A percentile compares a stretch with the other conserved stretches of the same genome.
phyloP scores from a whole-genome alignment of 2,888 invertebrate species.

The Pyralis farinalis region DNA sequence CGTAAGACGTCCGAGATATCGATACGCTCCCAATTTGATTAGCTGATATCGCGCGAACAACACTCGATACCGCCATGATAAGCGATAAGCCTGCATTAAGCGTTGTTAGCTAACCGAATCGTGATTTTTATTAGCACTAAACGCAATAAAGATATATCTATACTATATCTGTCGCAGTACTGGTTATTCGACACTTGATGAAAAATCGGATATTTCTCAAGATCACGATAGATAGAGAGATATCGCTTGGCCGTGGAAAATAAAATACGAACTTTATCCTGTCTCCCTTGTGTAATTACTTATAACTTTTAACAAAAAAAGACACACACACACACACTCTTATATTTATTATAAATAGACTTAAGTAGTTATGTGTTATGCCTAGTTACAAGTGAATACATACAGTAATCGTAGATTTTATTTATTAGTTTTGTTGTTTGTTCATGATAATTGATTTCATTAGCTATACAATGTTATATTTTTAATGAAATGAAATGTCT shows the following conservation, averaged over 20 bases:
- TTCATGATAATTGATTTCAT: too few relatives aligned
- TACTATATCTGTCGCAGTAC: conserved; percentile 32
- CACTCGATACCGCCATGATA: conserved; percentile 71
- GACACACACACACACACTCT: too few relatives aligned
- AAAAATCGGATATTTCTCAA: conserved; percentile 8
- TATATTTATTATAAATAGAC: too few relatives aligned
- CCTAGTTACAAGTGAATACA: too few relatives aligned
- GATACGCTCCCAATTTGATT: conserved; percentile 77
- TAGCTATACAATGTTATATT: too few relatives aligned
- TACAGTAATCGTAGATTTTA: too few relatives aligned
- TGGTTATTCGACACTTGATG: conserved; percentile 7
- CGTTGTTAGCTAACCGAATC: conserved; percentile 65
- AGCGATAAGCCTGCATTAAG: conserved; percentile 67
- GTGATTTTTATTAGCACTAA: conserved; percentile 76
- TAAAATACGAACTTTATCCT: neutral
- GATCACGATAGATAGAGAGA: conserved; percentile 7
- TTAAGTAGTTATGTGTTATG: too few relatives aligned
- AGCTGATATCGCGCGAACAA: conserved; percentile 67
- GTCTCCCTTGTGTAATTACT: too few relatives aligned
- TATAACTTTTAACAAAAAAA: too few relatives aligned
- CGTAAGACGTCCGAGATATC: conserved; percentile 65
- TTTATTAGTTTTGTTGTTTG: too few relatives aligned
- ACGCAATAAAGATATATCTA: conserved; percentile 49
- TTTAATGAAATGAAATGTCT: too few relatives aligned
- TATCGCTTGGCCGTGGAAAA: conserved; percentile 9